phyloP scores from a whole-genome alignment of 2,113 vertebrate genomes.

The Macrotis lagotis region DNA sequence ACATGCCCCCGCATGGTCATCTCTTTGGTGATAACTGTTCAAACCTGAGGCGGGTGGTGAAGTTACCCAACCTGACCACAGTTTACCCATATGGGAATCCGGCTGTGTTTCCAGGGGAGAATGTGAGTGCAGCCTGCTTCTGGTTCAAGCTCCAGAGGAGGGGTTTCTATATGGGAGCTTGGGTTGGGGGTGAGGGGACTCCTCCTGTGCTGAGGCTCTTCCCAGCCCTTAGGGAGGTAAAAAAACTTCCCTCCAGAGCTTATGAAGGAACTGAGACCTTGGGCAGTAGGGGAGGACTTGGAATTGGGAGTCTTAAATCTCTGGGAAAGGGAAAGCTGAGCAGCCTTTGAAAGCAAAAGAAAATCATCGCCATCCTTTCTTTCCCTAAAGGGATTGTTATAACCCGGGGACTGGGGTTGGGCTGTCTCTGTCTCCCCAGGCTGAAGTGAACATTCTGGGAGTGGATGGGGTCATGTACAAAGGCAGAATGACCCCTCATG shows the following conservation, averaged over 20 bases:
- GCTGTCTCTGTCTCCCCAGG: slow-evolving; percentile 62
- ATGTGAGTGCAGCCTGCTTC: slow-evolving; percentile 58
- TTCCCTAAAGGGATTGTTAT: neutral
- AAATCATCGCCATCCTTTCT: neutral
- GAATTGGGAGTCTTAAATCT: neutral
- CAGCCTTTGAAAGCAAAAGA: neutral
- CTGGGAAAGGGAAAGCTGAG: neutral
- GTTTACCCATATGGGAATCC: slow-evolving; percentile 75
- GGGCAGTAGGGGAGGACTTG: neutral
- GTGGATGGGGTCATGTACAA: slow-evolving; percentile 79
- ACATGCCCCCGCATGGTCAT: neutral
- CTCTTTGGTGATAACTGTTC: neutral
- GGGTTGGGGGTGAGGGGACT: neutral
- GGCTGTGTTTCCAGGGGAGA: slow-evolving; percentile 55
- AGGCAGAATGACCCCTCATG: slow-evolving; percentile 67
- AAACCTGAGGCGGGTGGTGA: accelerated
- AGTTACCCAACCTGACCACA: slow-evolving; percentile 56
- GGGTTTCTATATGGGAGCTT: too few relatives aligned
- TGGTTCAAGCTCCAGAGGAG: neutral
- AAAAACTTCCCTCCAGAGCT: neutral
- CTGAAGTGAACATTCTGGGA: slow-evolving; percentile 81
- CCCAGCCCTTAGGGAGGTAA: neutral
- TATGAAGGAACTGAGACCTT: neutral
- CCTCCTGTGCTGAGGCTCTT: neutral
- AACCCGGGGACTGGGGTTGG: neutral